phyloP scores from a whole-genome alignment of 2,797 vertebrate genomes.

The Darevskia mixta region DNA sequence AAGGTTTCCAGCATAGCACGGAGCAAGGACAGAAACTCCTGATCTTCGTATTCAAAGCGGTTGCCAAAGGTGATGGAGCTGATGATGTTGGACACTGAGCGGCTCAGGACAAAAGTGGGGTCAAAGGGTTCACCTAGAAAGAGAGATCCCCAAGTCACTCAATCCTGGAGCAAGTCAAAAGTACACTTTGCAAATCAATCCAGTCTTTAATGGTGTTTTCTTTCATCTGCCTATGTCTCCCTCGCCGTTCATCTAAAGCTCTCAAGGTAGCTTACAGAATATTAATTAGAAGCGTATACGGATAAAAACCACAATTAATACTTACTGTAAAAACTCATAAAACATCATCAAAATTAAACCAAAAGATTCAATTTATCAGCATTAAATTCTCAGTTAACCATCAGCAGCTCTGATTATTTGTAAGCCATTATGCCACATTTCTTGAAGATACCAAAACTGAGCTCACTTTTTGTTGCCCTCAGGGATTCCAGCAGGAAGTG shows the following conservation, averaged over 20 bases:
- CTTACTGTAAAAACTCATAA: neutral
- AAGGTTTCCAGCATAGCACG: conserved; percentile 30
- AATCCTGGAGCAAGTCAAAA: neutral
- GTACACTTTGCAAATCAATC: neutral
- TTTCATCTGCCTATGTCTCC: too few relatives aligned
- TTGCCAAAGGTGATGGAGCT: conserved; percentile 80
- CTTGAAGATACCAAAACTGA: too few relatives aligned
- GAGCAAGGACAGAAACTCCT: conserved; percentile 74
- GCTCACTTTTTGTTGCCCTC: too few relatives aligned
- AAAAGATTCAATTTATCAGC: neutral
- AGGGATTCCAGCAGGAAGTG: too few relatives aligned
- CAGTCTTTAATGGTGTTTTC: too few relatives aligned
- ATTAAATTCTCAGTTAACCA: neutral
- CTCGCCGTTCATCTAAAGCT: too few relatives aligned
- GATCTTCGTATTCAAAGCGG: conserved; percentile 79
- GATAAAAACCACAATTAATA: neutral
- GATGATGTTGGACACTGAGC: conserved; percentile 79
- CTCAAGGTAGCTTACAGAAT: neutral
- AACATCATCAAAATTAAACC: neutral
- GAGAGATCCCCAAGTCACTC: neutral
- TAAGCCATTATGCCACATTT: too few relatives aligned
- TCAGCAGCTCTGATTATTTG: too few relatives aligned
- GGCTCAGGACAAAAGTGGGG: conserved; percentile 67
- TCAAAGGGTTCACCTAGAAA: conserved; percentile 34
- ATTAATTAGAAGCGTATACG: neutral